phyloP scores from a whole-genome alignment of 2,113 vertebrate genomes.

The Rhipidura dahli region DNA sequence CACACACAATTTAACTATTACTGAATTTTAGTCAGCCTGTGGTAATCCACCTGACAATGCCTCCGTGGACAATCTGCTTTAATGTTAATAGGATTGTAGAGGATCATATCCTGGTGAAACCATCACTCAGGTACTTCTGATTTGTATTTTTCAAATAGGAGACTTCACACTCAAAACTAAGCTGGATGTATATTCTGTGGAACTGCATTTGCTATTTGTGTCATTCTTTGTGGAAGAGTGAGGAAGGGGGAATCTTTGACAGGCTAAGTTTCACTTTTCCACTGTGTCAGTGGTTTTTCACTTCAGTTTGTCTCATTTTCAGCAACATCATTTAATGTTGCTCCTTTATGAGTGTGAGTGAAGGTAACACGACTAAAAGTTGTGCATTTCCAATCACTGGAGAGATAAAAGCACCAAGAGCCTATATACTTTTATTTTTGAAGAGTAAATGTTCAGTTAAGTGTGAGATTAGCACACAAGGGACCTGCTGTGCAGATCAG shows the following conservation, averaged over 20 bases:
- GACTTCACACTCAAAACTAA: not conserved
- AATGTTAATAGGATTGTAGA: not conserved
- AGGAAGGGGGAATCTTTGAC: not conserved
- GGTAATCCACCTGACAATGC: not conserved
- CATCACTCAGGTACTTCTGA: rapidly evolving
- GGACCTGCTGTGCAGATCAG: not conserved
- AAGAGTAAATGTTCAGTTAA: not conserved
- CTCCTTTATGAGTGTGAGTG: not conserved
- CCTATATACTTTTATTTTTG: not conserved
- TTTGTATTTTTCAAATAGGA: not conserved
- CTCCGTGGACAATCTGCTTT: not conserved
- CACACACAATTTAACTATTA: not conserved
- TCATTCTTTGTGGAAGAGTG: not conserved
- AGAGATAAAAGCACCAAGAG: not conserved
- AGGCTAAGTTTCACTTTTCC: not conserved
- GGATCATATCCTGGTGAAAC: not conserved
- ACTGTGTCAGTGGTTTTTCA: not conserved
- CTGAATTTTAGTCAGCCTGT: not conserved
- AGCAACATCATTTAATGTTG: not conserved
- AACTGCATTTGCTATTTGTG: not conserved
- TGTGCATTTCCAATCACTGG: not conserved
- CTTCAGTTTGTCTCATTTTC: not conserved
- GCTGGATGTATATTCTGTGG: no score
- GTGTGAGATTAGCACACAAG: not conserved
- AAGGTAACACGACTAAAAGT: rapidly evolving